These are phyloP conservation scores for Tokudaia tokunoshimensis DNA, from an alignment of 2,797 vertebrate genomes.

Conservation along the genomic window DNA sequence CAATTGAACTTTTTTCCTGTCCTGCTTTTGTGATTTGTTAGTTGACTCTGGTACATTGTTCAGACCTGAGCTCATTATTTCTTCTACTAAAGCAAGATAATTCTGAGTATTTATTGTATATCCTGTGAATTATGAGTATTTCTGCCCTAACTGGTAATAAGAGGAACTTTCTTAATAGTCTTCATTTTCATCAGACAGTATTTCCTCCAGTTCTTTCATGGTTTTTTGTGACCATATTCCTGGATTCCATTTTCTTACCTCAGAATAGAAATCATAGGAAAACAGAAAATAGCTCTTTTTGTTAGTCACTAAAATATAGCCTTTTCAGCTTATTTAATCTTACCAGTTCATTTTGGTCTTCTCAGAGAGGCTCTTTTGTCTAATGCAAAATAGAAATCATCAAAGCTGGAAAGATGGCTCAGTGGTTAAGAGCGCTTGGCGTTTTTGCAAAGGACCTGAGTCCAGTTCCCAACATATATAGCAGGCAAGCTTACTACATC, in stretches of 20 bases:
- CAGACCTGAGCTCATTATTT: not conserved
- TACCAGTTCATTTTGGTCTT: not conserved
- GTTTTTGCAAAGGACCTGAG: not conserved
- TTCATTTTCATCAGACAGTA: not conserved
- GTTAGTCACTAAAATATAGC: not conserved
- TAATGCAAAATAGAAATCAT: not conserved
- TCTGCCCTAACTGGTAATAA: not conserved
- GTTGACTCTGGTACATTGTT: constrained; percentile 3
- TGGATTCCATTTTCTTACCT: not conserved
- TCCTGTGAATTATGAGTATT: not conserved
- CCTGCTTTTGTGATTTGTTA: not conserved
- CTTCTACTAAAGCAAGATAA: not conserved
- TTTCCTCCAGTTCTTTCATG: not conserved
- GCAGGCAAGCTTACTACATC: not conserved
- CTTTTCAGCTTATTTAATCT: not conserved
- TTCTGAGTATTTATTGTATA: not conserved
- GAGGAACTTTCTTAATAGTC: not conserved
- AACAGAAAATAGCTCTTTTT: not conserved
- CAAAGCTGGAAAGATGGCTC: not conserved
- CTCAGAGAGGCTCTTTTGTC: not conserved
- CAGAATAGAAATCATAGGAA: not conserved
- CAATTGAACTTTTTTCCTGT: not conserved
- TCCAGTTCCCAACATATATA: not conserved
- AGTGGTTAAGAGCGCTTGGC: not conserved
- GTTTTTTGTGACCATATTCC: not conserved